Evolutionary conservation across 2,888 invertebrate species (phyloP).

Genomic region (Agriotes lineatus): DNA sequence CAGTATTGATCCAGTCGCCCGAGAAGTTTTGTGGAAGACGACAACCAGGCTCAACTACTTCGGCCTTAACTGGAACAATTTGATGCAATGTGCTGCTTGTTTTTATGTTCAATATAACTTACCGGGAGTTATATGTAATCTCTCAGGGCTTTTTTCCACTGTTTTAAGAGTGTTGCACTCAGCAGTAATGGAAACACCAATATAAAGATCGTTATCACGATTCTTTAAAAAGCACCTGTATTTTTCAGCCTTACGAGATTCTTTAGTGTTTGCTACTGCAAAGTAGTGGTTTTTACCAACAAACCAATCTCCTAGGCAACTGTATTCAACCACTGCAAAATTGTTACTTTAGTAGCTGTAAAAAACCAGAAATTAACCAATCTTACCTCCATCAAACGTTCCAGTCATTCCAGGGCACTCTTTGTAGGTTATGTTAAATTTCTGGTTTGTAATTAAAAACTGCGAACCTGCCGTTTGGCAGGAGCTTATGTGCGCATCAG

Average conservation of each 20-base stretch:
- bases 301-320: slow-evolving; percentile 96
- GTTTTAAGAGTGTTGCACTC: slow-evolving; percentile 94
- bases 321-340: slow-evolving; percentile 83
- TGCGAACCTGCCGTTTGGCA: slow-evolving; percentile 97
- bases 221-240: slow-evolving; percentile 95
- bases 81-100: not conserved
- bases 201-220: slow-evolving; percentile 91
- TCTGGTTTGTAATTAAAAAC: slow-evolving; percentile 95
- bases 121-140: slow-evolving; percentile 87
- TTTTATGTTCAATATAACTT: too few relatives aligned
- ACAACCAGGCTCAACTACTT: slow-evolving; percentile 92
- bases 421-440: slow-evolving; percentile 94
- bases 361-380: too few relatives aligned
- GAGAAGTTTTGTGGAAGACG: slow-evolving; percentile 93
- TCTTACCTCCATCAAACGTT: slow-evolving; percentile 84
- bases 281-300: slow-evolving; percentile 96
- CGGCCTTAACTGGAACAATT: slow-evolving; percentile 74
- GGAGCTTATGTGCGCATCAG: slow-evolving; percentile 90
- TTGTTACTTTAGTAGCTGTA: too few relatives aligned
- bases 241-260: slow-evolving; percentile 94
- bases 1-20: slow-evolving; percentile 97
- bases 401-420: slow-evolving; percentile 91
- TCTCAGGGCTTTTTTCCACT: slow-evolving; percentile 92
- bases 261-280: slow-evolving; percentile 96
- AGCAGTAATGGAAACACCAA: slow-evolving; percentile 93